Conservation (phyloP, 2,888 invertebrate genomes). For the Hanleya hanleyi region DNA sequence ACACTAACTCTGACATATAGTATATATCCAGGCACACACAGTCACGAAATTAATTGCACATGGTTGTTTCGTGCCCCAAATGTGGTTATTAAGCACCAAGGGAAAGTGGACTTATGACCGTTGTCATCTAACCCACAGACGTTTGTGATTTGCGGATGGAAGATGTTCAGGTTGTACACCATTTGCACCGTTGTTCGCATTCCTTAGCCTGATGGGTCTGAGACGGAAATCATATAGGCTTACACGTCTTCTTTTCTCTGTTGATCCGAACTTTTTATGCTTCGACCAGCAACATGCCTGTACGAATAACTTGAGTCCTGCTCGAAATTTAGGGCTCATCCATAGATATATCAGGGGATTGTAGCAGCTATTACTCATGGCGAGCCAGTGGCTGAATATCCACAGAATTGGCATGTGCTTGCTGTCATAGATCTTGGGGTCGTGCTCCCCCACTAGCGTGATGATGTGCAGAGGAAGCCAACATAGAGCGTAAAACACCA, state of each 20-base stretch:
- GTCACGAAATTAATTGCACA: too few relatives aligned
- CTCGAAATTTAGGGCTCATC: slow-evolving; percentile 55
- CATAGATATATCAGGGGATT: slow-evolving; percentile 54
- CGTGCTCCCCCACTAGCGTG: slow-evolving; percentile 46
- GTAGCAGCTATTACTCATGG: slow-evolving; percentile 55
- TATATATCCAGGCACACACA: too few relatives aligned
- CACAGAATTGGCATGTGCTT: slow-evolving; percentile 46
- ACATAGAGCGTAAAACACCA: slow-evolving; percentile 52
- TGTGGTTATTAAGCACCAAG: too few relatives aligned
- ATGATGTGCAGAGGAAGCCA: slow-evolving; percentile 53
- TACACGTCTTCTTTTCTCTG: background rate
- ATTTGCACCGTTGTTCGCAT: background rate
- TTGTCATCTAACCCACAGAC: too few relatives aligned
- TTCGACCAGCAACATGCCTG: background rate
- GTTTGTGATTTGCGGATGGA: too few relatives aligned
- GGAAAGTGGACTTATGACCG: too few relatives aligned
- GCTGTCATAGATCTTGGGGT: slow-evolving; percentile 47
- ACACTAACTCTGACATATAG: too few relatives aligned
- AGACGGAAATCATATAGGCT: background rate
- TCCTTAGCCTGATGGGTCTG: background rate
- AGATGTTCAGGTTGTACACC: too few relatives aligned
- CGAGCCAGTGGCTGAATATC: slow-evolving; percentile 53
- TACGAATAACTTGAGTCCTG: slow-evolving; percentile 42
- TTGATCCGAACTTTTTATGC: background rate
- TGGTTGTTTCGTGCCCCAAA: too few relatives aligned